These are phyloP conservation scores for Tragopan temminckii DNA, from an alignment of 2,797 vertebrate genomes.

Conservation along the genomic window DNA sequence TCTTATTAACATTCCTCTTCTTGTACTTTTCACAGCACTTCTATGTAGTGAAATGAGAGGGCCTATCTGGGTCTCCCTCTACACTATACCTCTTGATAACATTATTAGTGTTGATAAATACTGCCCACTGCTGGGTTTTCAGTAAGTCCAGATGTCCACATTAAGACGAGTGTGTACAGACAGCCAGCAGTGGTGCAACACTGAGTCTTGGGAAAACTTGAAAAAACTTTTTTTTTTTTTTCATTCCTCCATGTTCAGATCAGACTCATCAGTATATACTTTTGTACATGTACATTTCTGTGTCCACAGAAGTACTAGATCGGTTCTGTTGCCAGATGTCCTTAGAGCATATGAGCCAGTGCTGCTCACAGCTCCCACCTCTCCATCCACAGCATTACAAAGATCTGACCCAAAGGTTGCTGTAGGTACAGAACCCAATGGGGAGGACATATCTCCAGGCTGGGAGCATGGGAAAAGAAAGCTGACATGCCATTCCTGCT, in stretches of 20 bases:
- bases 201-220: background rate
- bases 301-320: background rate
- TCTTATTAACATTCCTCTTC: background rate
- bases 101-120: background rate
- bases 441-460: background rate
- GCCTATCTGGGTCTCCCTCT: background rate
- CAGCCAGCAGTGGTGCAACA: background rate
- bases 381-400: accelerated
- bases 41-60: background rate
- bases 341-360: background rate
- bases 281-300: background rate
- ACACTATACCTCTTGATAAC: background rate
- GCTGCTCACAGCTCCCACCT: background rate
- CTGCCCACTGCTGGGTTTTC: background rate
- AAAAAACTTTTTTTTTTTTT: background rate
- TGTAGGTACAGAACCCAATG: background rate
- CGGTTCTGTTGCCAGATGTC: background rate
- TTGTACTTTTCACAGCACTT: background rate
- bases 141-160: background rate
- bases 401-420: background rate
- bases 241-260: background rate
- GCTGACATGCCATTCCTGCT: background rate
- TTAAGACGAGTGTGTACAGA: accelerated
- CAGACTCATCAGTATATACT: background rate
- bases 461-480: background rate